A percentile compares a stretch with the other conserved stretches of the same genome.
Conservation (phyloP, 2,888 invertebrate species). For the Didymodactylos carnosus region DNA sequence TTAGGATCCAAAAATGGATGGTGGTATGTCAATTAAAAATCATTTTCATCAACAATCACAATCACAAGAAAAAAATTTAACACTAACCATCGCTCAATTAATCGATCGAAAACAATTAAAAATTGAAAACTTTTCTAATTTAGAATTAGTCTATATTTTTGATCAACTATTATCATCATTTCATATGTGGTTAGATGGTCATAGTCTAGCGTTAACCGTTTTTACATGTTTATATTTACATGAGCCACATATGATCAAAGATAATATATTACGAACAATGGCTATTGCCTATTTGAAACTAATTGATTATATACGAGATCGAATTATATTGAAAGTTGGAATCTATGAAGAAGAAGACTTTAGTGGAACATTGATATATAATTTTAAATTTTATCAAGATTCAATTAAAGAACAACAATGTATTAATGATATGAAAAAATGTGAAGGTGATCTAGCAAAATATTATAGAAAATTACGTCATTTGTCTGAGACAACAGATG, state of each 20-base stretch:
- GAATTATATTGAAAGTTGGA: slow-evolving; percentile 44
- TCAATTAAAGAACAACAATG: background rate
- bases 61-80: slow-evolving; percentile 31
- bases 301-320: slow-evolving; percentile 63
- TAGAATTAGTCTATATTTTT: slow-evolving; percentile 71
- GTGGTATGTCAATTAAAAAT: slow-evolving; percentile 74
- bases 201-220: slow-evolving; percentile 82
- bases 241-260: slow-evolving; percentile 61
- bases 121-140: slow-evolving; percentile 44
- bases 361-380: background rate
- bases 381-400: background rate
- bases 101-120: slow-evolving; percentile 19
- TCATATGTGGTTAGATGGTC: slow-evolving; percentile 86
- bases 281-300: slow-evolving; percentile 68
- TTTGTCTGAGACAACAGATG: too few species aligned
- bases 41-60: background rate
- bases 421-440: background rate
- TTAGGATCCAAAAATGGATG: slow-evolving; percentile 99
- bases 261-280: slow-evolving; percentile 62
- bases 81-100: slow-evolving; percentile 56
- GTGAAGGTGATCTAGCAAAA: background rate
- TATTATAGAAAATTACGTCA: background rate
- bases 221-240: slow-evolving; percentile 87
- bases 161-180: slow-evolving; percentile 79
- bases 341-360: slow-evolving; percentile 36